A percentile compares a stretch with the other conserved stretches of the same genome.
Evolutionary conservation across 2,888 invertebrate species (phyloP).

Genomic region (Stomorhina lunata): DNA sequence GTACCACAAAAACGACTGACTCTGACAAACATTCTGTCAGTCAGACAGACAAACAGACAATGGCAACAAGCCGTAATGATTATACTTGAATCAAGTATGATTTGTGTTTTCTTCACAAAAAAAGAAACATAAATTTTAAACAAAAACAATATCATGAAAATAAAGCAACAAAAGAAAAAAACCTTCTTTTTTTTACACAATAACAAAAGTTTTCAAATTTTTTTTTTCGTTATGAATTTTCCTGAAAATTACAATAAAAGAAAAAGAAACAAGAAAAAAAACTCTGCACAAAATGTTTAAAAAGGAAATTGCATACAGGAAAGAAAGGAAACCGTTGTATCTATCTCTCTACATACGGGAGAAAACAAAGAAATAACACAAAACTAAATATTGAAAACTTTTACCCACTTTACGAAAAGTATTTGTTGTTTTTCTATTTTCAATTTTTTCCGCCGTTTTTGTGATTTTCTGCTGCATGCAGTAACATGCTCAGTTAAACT

Average conservation of each 20-base stretch:
- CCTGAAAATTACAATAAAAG: slow-evolving; percentile 17
- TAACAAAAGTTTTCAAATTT: slow-evolving; percentile 35
- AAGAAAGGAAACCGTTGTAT: slow-evolving; percentile 62
- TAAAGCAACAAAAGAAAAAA: slow-evolving; percentile 11
- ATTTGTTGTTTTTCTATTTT: slow-evolving; percentile 24
- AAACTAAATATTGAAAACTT: too few species aligned
- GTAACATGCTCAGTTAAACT: slow-evolving; percentile 30
- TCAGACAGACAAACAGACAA: too few species aligned
- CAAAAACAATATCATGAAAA: neutral
- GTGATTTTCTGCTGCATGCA: neutral
- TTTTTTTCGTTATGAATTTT: slow-evolving; percentile 3
- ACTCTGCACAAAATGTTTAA: slow-evolving; percentile 1
- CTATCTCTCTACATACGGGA: slow-evolving; percentile 43
- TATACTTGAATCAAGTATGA: slow-evolving; percentile 37
- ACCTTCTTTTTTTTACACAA: slow-evolving; percentile 14
- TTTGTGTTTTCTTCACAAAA: slow-evolving; percentile 25
- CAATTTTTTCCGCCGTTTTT: neutral
- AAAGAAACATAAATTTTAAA: slow-evolving; percentile 17
- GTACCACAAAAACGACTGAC: too few species aligned
- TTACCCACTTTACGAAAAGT: slow-evolving; percentile 20
- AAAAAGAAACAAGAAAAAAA: neutral
- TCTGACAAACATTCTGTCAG: too few species aligned
- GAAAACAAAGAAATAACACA: too few species aligned
- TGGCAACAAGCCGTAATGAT: slow-evolving; percentile 49
- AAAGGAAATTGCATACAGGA: slow-evolving; percentile 59